Evolutionary conservation across 1,140 invertebrate species (phyloP), one percentile per base, ranked within the genome.

Genomic region (Drosophila nebulosa): DNA sequence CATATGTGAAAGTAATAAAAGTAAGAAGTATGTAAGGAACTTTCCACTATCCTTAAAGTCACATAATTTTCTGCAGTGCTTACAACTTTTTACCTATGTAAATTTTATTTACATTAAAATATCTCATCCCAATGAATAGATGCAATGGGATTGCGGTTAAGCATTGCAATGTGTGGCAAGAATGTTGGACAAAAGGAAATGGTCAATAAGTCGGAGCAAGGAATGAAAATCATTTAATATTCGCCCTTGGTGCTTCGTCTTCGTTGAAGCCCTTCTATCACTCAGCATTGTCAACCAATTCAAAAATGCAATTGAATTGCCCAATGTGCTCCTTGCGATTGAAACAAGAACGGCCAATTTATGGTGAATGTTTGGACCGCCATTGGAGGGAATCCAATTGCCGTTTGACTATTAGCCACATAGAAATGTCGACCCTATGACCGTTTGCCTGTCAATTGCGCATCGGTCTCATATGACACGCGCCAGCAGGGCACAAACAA

Each of bases 391-490:
- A 42, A 30, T 27, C 26, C 46, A 6, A 65, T 59, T 59, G 35
- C 58, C 50, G 55, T 32, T 51, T 39, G 68, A 51, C 81, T 60
- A 69, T 65, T 80, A 69, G 56, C 65, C 56, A 16, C 7, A 10
- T 21, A 4, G 9, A 46, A 46, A 18, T 16, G 21, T 10, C 39
- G 39, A 46, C 39, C 63, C 63, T 50, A 53, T 68, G 56, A 69
- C 64, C 69, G 80, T 76, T 65, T 65, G 69, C 73, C 77, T 84
- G 81, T 80, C 80, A 84, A 84, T 77, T 84, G 77, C 63, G 64
- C 81, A 85, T 77, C 77, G 80, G 74, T 71, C 61, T 77, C 77
- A 30, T 46, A 80, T 79, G 80, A 84, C 65, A 77, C 70, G 67
- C 55, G 53, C 60, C 27, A 53, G 46, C 30, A 66, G 16, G 14